Percentiles rank a stretch among this genome's conserved stretches.
These are phyloP conservation scores for Pangasianodon hypophthalmus DNA, from an alignment of 2,113 vertebrate genomes.

Conservation along the genomic window DNA sequence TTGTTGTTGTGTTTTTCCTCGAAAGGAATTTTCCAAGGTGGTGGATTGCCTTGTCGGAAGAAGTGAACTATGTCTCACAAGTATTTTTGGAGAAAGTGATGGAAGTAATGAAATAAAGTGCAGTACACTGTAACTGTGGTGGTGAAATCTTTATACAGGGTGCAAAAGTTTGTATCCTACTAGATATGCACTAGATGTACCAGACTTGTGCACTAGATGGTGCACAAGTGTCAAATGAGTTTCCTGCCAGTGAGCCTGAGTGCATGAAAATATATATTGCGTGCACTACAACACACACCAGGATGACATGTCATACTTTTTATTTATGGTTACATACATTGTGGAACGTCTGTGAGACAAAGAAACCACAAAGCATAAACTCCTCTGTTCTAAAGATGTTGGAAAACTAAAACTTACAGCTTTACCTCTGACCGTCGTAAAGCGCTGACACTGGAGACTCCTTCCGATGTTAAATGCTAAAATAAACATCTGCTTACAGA, in stretches of 20 bases:
- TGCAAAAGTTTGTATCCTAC: background rate
- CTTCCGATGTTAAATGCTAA: background rate
- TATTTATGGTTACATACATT: background rate
- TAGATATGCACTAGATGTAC: slow-evolving; percentile 19
- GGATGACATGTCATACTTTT: background rate
- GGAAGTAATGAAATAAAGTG: background rate
- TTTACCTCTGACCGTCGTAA: background rate
- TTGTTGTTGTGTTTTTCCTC: background rate
- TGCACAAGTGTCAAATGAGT: background rate
- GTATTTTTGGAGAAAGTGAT: background rate
- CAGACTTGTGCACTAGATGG: slow-evolving; percentile 27
- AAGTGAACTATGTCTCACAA: background rate
- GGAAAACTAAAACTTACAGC: background rate
- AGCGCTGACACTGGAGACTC: background rate
- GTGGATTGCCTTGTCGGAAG: background rate
- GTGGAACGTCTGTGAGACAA: background rate
- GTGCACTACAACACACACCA: background rate
- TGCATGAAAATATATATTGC: background rate
- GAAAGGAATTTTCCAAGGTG: background rate
- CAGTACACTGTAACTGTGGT: background rate
- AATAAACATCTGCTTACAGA: background rate
- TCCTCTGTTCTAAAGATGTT: background rate
- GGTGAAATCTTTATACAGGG: background rate
- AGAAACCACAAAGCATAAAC: no score
- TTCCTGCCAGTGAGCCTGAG: background rate